Percentiles rank a stretch among this genome's conserved stretches.
Conservation (phyloP, 2,888 invertebrate species). For the Ennomos quercinarius region DNA sequence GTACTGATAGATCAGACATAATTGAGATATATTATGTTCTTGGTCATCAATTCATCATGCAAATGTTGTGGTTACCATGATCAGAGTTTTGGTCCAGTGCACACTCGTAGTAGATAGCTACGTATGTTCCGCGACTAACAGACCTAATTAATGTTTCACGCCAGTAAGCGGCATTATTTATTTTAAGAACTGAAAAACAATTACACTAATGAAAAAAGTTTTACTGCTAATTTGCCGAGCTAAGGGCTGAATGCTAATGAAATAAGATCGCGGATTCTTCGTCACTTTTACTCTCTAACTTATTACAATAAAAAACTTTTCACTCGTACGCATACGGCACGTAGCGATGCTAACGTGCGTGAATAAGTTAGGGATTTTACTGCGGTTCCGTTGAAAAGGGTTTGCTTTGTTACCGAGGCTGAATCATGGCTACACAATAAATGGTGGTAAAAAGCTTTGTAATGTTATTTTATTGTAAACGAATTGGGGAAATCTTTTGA, state of each 20-base stretch:
- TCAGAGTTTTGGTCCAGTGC: too few species aligned
- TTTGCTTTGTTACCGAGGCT: constrained; percentile 24
- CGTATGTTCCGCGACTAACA: constrained; percentile 48
- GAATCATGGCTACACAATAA: constrained; percentile 13
- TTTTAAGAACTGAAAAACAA: constrained; percentile 77
- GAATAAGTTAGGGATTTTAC: constrained; percentile 27
- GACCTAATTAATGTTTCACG: constrained; percentile 79
- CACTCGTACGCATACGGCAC: constrained; percentile 26
- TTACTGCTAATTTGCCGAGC: constrained; percentile 65
- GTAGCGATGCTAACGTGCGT: constrained; percentile 24
- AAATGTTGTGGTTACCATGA: too few species aligned
- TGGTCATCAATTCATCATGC: neutral
- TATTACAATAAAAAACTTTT: constrained; percentile 31
- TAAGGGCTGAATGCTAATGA: constrained; percentile 59
- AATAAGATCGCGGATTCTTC: constrained; percentile 41
- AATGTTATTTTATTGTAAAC: constrained; percentile 18
- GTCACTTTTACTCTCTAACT: constrained; percentile 34
- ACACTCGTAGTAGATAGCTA: too few species aligned
- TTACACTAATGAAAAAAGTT: constrained; percentile 61
- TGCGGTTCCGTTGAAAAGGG: constrained; percentile 19
- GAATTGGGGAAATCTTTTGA: constrained; percentile 2
- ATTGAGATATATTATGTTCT: neutral
- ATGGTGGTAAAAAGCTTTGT: constrained; percentile 15
- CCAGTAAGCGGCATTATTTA: constrained; percentile 69
- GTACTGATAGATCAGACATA: neutral